Percentiles rank a stretch among this genome's conserved stretches.
phyloP scores from a whole-genome alignment of 1,140 invertebrate genomes.

The Cyphomyrmex costatus region DNA sequence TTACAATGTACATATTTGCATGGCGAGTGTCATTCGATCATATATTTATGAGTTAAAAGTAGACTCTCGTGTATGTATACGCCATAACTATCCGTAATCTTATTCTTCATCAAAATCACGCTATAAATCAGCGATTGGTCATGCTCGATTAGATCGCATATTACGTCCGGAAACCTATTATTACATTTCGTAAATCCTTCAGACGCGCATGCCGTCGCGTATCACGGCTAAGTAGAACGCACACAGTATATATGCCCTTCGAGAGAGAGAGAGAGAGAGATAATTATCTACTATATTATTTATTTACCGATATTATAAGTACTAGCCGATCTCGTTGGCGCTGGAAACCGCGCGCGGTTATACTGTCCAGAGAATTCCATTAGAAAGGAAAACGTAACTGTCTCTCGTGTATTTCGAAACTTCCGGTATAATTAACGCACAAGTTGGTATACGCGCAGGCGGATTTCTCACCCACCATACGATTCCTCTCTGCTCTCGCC shows the following conservation, averaged over 20 bases:
- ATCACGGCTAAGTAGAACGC: conserved; percentile 58
- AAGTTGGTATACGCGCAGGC: conserved; percentile 17
- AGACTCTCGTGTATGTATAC: background rate
- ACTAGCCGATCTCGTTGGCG: conserved; percentile 2
- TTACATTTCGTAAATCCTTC: conserved; percentile 70
- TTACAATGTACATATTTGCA: conserved; percentile 7
- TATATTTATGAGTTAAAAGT: conserved; percentile 20
- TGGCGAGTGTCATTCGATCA: conserved; percentile 18
- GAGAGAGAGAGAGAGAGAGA: conserved; percentile 27
- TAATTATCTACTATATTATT: conserved; percentile 72
- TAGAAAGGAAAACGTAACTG: conserved; percentile 64
- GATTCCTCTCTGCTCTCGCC: conserved; percentile 18
- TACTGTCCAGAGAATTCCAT: conserved; percentile 54
- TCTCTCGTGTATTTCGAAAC: conserved; percentile 47
- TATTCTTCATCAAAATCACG: conserved; percentile 60
- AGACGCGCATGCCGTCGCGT: conserved; percentile 43
- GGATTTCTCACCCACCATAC: conserved; percentile 55
- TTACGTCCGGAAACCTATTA: conserved; percentile 71
- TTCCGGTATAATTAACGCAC: conserved; percentile 61
- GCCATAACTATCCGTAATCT: conserved; percentile 8
- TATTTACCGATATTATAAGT: conserved; percentile 56
- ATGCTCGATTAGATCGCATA: conserved; percentile 69
- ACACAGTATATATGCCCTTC: too few relatives aligned
- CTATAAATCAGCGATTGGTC: conserved; percentile 68
- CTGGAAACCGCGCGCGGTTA: background rate